Conservation (phyloP, 2,113 vertebrate genomes). For the Antechinus flavipes region DNA sequence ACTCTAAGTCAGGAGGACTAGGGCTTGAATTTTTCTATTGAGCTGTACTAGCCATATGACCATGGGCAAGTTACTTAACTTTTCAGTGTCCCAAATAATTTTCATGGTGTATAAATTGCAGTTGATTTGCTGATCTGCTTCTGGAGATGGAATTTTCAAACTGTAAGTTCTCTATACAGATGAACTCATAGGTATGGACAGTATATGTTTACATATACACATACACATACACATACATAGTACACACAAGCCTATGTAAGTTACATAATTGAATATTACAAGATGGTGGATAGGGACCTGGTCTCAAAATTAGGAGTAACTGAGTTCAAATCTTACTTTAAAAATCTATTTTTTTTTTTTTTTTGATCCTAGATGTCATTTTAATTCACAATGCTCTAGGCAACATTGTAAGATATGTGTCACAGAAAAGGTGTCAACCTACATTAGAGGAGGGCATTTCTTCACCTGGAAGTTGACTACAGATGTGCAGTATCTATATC, state of each 20-base stretch:
- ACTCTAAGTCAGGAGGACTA: background rate
- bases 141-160: background rate
- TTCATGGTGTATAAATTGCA: background rate
- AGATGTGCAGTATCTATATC: background rate
- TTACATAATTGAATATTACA: background rate
- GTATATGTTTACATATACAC: background rate
- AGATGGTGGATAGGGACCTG: background rate
- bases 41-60: background rate
- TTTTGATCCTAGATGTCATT: no score
- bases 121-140: background rate
- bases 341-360: background rate
- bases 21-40: background rate
- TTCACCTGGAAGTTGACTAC: background rate
- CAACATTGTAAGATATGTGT: background rate
- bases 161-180: background rate
- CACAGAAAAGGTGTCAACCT: background rate
- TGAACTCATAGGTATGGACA: background rate
- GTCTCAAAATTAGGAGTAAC: background rate
- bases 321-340: background rate
- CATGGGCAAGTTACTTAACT: background rate
- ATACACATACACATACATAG: background rate
- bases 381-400: background rate
- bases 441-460: background rate
- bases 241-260: background rate
- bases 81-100: background rate